Percentiles rank a stretch among this genome's conserved stretches.
phyloP scores from a whole-genome alignment of 2,888 invertebrate species.

The Lampropteryx suffumata region DNA sequence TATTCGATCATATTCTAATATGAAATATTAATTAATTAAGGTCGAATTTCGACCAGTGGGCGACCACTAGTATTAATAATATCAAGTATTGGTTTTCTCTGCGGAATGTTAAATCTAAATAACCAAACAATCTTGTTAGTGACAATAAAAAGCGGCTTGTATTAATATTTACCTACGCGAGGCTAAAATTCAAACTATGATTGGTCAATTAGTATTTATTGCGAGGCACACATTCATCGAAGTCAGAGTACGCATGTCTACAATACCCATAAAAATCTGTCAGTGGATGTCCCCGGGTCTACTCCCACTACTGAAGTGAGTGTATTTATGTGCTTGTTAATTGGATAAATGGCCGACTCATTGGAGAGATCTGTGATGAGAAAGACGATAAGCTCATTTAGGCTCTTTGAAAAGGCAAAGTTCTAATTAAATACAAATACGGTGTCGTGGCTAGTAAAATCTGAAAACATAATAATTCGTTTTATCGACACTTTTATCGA shows the following conservation, averaged over 20 bases:
- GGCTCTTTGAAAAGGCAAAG: slow-evolving; percentile 27
- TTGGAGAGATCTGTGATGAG: slow-evolving; percentile 28
- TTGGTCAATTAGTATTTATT: too few species aligned
- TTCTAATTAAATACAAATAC: slow-evolving; percentile 33
- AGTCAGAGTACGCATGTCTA: neutral
- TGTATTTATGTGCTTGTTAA: slow-evolving; percentile 50
- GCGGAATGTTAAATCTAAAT: too few species aligned
- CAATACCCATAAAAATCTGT: slow-evolving; percentile 1
- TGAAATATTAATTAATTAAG: too few species aligned
- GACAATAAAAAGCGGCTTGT: too few species aligned
- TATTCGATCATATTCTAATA: too few species aligned
- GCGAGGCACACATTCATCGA: too few species aligned
- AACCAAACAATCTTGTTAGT: too few species aligned
- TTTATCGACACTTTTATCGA: slow-evolving; percentile 17
- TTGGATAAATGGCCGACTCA: slow-evolving; percentile 34
- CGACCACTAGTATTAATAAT: too few species aligned
- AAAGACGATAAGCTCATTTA: slow-evolving; percentile 28
- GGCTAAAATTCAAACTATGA: too few species aligned
- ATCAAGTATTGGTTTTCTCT: too few species aligned
- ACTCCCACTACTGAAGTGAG: slow-evolving; percentile 35
- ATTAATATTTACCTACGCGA: too few species aligned
- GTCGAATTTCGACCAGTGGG: too few species aligned
- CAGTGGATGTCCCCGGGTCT: neutral
- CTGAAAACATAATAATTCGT: slow-evolving; percentile 18
- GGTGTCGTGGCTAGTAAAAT: slow-evolving; percentile 25